Evolutionary conservation across 2,888 invertebrate genomes (phyloP), one percentile per base, ranked within the genome.

Genomic region (Ceriagrion tenellum): DNA sequence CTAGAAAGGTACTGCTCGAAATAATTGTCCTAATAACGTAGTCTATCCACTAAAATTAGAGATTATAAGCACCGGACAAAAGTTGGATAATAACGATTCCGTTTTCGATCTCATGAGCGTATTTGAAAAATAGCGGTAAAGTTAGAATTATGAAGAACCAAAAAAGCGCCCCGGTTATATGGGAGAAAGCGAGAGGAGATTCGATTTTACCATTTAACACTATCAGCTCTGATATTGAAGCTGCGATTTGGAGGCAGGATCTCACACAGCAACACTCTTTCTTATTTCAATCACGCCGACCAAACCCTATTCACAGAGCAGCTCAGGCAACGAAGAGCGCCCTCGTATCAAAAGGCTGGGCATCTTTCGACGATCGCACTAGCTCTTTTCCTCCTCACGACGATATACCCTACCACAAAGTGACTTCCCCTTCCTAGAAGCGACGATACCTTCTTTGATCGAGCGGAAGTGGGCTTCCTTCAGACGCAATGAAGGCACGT

Each of bases 391-490:
- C 20, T 63, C 90, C 30, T 40, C 26, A n/a, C 59, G 59, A 35
- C 35, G n/a, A 56, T 35, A 35, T 59, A 6, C 59, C 40, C n/a
- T n/a, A 40, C 35, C 40, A 55, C 63, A 12, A 26, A 1, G 55
- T 63, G 20, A 91, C 91, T 91, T 63, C 30, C 91, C 63, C 55
- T 55, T 89, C 91, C 63, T 63, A 26, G 40, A 26, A 47, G 93
- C 93, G 93, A 93, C 69, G 63, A 59, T 40, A 93, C 93, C 93
- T 93, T 93, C 93, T 74, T 93, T 93, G 63, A 63, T 93, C 93
- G 74, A 69, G 93, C 93, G 93, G 93, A 93, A 93, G 93, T 93
- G 23, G 93, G 69, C 47, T 93, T 93, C 93, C 69, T 93, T 93
- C 47, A 26, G 89, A 55, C 55, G 55, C 55, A 69, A 47, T 93